These are phyloP conservation scores for Micrasema longulum DNA, from an alignment of 1,140 invertebrate genomes.

Conservation along the genomic window DNA sequence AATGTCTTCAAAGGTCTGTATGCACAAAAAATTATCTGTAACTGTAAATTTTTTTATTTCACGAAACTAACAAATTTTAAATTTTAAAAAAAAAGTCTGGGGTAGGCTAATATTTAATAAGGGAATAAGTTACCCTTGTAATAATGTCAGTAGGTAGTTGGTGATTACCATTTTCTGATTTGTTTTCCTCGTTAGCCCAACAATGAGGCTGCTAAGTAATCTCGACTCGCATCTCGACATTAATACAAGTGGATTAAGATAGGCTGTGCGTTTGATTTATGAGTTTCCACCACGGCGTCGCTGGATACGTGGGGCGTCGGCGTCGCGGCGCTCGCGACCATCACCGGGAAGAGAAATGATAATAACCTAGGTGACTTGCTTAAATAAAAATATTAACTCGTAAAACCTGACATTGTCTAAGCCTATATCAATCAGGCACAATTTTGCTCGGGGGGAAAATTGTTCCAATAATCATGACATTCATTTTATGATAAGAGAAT, in stretches of 20 bases:
- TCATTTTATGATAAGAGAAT: too few relatives aligned
- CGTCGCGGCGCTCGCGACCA: constrained; percentile 26
- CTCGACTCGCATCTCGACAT: constrained; percentile 39
- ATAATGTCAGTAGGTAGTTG: too few relatives aligned
- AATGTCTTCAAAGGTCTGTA: too few relatives aligned
- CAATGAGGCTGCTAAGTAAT: constrained; percentile 26
- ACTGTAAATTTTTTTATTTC: too few relatives aligned
- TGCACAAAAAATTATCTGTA: too few relatives aligned
- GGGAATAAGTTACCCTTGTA: too few relatives aligned
- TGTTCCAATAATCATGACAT: not conserved
- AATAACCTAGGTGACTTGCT: constrained; percentile 30
- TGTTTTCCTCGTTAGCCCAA: not conserved
- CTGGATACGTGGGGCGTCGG: not conserved
- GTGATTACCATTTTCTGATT: constrained; percentile 12
- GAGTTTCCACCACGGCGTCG: constrained; percentile 36
- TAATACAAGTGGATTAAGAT: constrained; percentile 52
- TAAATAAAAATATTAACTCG: constrained; percentile 31
- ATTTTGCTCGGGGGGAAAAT: constrained; percentile 14
- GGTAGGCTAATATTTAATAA: too few relatives aligned
- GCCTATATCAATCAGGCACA: constrained; percentile 22
- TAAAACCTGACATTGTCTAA: constrained; percentile 35
- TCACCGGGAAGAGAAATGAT: not conserved
- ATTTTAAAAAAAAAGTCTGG: too few relatives aligned
- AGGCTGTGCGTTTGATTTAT: constrained; percentile 51
- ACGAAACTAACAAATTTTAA: too few relatives aligned